Conservation (phyloP, 1,140 invertebrate genomes). For the Drosophila gunungcola region DNA sequence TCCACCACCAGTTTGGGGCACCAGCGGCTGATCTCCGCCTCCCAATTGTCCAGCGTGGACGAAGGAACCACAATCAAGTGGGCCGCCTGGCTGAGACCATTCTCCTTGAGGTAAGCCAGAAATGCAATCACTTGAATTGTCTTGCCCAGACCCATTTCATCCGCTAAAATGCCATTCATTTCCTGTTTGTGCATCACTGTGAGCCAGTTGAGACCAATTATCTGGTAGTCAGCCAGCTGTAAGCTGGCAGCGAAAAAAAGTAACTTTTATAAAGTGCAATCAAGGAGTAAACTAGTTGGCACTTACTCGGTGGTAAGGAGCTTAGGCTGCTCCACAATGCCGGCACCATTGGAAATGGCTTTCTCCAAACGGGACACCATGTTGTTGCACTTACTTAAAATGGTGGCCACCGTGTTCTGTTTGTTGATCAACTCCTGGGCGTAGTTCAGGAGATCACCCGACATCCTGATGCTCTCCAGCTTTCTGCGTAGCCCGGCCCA, state of each 20-base stretch:
- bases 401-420: slow-evolving; percentile 88
- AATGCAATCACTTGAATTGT: slow-evolving; percentile 96
- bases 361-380: slow-evolving; percentile 89
- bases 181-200: slow-evolving; percentile 94
- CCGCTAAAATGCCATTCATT: slow-evolving; percentile 97
- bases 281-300: no score
- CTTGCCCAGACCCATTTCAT: slow-evolving; percentile 96
- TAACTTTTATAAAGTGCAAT: background rate
- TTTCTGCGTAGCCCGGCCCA: slow-evolving; percentile 91
- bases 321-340: slow-evolving; percentile 89
- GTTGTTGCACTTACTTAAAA: slow-evolving; percentile 91
- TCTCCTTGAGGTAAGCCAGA: slow-evolving; percentile 94
- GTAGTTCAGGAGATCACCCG: slow-evolving; percentile 90
- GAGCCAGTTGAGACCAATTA: slow-evolving; percentile 98
- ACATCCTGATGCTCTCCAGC: slow-evolving; percentile 88
- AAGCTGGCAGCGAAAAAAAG: slow-evolving; percentile 85
- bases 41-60: slow-evolving; percentile 97
- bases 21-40: slow-evolving; percentile 92
- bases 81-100: slow-evolving; percentile 88
- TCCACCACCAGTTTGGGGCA: slow-evolving; percentile 92
- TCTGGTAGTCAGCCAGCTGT: slow-evolving; percentile 94
- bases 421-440: slow-evolving; percentile 90
- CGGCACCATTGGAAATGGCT: slow-evolving; percentile 89
- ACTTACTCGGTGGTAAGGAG: slow-evolving; percentile 86
- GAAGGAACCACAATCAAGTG: slow-evolving; percentile 97